Base-by-base conservation (phyloP, 2,888 invertebrate genomes). In the Oscheius sp. region DNA sequence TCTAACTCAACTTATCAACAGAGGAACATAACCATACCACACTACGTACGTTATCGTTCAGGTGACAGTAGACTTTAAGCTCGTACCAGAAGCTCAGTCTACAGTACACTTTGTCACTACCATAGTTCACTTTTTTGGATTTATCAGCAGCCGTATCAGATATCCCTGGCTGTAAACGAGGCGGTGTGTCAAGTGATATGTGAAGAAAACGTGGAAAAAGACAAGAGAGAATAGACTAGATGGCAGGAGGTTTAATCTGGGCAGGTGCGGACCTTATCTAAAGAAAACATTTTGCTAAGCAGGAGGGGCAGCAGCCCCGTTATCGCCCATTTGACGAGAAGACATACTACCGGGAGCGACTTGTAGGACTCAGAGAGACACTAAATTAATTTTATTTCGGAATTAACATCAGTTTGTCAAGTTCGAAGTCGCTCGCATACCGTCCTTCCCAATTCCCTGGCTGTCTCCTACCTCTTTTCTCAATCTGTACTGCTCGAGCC, bases 201-300 rank as follows among this genome's bases (percentile, higher is more conserved):
- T 42, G 42, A 42, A 42, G 42, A 42, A 42, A 42, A 42, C 42
- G 42, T 42, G 42, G 42, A 42, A 42, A 60, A 60, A 60, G 33
- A 33, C 29, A 35, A 5, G 13, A 37, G 33, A 60, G n/a, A 4
- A 33, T 33, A 60, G 60, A 33, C 13, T 10, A 35, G 37, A n/a
- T n/a, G 60, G 33, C n/a, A 33, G 13, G 33, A 48, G 50, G 32
- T 50, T 50, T 65, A 65, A 65, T 65, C 65, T 53, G 42, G 65
- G 65, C 48, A 50, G 3, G 21, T 21, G 21, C 21, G 21, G 21
- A 21, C 33, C 68, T 68, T 68, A 68, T 68, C 68, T 68, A 68
- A 68, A 55, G 68, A 68, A 68, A 68, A 68, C 68, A 68, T 68
- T 68, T 68, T 35, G 37, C 68, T 68, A 68, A 55, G 68, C 35